Evolutionary conservation across 2,113 vertebrate species (phyloP), one percentile per base, ranked within the genome.

Genomic region (Bos javanicus): DNA sequence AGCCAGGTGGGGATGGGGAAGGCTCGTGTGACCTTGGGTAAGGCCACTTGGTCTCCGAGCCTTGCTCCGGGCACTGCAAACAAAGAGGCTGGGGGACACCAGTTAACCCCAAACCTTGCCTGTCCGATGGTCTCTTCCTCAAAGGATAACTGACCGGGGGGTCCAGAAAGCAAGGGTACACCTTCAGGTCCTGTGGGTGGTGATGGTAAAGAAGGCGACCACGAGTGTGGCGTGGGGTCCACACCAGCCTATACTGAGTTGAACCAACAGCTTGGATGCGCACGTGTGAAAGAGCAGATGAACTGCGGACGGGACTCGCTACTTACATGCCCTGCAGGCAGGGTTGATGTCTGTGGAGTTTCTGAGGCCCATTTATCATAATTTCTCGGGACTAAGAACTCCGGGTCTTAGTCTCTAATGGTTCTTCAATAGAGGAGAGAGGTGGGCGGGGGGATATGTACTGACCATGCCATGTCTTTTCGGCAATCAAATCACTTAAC

Each of bases 181-280:
- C 25, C 15, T 84, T 30, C 16, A 87, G 74, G 23, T 71, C 43
- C 62, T 25, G 23, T 15, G n/a, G 5, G 5, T 39, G 59, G 67
- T 6, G 26, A 12, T 9, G 59, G 36, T 50, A 46, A 78, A 62
- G 25, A n/a, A 30, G 25, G 86, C 0, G 1, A 39, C 48, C 4
- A 0, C 0, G 59, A 59, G 7, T 0, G 10, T 5, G 16, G 6
- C 2, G 13, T 2, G 74, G 52, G 46, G 17, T 25, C 13, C 19
- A 12, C 17, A 9, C 3, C 21, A 16, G 43, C 46, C 64, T 3
- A 8, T 10, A 2, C 28, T 3, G 1, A 1, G n/a, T 46, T 54
- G 33, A 28, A 19, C 26, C 52, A n/a, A 14, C 15, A 25, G 67
- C 52, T 1, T 2, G 16, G 19, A 25, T 0, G 0, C 9, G 4